Base-by-base conservation (phyloP, 2,113 vertebrate species). In the Neotoma lepida region DNA sequence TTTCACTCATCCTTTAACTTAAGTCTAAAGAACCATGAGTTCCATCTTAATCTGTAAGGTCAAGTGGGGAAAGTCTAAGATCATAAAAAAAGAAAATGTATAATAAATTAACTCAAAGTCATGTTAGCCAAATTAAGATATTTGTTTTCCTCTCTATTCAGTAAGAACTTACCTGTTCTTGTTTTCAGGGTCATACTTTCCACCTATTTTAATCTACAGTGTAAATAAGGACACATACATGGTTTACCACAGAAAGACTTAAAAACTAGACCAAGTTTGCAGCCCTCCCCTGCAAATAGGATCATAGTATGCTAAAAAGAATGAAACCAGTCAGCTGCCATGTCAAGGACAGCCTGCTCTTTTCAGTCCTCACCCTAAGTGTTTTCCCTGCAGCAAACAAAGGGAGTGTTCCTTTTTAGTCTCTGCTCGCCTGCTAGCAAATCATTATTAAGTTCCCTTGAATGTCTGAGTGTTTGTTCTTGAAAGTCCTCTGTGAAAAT, bases 401-500 rank as follows among this genome's bases (percentile, higher is more conserved):
- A 85, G 51, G 39, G 9, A 64, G 41, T 33, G 30, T 64, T 64
- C 58, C 58, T 89, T 58, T 63, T 82, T 51, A 51, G n/a, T 86
- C 24, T 86, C 46, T 56, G 80, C 63, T 74, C 44, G 61, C n/a
- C 10, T 10, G 39, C 33, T 33, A 85, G 54, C 58, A 64, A 51
- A 33, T 82, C 26, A 84, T 33, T 84, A 44, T 73, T 64, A 46
- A 51, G 14, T n/a, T 85, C 46, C 30, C 49, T n/a, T 81, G 28
- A 73, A 54, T 70, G 44, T 63, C 44, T 94, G 41, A 56, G 20
- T 88, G 49, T 30, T 87, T 66, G 44, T 56, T 58, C 70, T 77
- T 64, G 41, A 44, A 93, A 84, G n/a, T 74, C 13, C 56, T 85
- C 46, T 77, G 46, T 77, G 22, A 94, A 86, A 84, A 74, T 81